Conservation (phyloP, 2,113 vertebrate species). For the Hippocampus abdominalis region DNA sequence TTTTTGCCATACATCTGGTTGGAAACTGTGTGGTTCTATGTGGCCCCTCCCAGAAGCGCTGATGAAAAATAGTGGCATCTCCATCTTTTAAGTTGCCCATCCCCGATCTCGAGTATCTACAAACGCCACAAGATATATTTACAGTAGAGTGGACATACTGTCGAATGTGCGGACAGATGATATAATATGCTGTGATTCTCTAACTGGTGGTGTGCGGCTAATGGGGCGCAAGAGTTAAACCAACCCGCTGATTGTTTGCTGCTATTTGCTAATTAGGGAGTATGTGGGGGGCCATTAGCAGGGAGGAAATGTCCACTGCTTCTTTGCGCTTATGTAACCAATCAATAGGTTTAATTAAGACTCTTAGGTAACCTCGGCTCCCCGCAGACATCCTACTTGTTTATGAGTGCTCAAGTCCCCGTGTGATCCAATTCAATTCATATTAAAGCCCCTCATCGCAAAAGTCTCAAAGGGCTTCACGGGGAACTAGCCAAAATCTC, state of each 20-base stretch:
- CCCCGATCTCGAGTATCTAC: too few species aligned
- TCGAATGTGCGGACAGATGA: background rate
- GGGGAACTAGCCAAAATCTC: background rate
- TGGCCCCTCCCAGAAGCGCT: too few species aligned
- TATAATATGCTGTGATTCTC: background rate
- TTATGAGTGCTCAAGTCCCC: constrained; percentile 10
- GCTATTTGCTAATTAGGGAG: constrained; percentile 45
- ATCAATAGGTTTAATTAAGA: constrained; percentile 68
- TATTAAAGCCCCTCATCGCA: background rate
- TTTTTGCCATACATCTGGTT: too few species aligned
- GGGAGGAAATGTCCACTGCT: constrained; percentile 45
- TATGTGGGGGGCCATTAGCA: constrained; percentile 48
- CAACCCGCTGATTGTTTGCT: background rate
- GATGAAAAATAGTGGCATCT: too few species aligned
- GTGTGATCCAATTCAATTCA: background rate
- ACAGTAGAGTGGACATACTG: too few species aligned
- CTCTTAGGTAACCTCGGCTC: constrained; percentile 53
- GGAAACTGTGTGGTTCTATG: too few species aligned
- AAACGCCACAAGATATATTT: too few species aligned
- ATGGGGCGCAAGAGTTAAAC: constrained; percentile 17
- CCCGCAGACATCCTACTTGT: constrained; percentile 48
- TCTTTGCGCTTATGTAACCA: constrained; percentile 57
- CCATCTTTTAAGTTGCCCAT: too few species aligned
- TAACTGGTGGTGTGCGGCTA: background rate
- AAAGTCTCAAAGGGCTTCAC: background rate